Base-by-base conservation (phyloP, 2,888 invertebrate genomes). In the Nemoura dubitans region DNA sequence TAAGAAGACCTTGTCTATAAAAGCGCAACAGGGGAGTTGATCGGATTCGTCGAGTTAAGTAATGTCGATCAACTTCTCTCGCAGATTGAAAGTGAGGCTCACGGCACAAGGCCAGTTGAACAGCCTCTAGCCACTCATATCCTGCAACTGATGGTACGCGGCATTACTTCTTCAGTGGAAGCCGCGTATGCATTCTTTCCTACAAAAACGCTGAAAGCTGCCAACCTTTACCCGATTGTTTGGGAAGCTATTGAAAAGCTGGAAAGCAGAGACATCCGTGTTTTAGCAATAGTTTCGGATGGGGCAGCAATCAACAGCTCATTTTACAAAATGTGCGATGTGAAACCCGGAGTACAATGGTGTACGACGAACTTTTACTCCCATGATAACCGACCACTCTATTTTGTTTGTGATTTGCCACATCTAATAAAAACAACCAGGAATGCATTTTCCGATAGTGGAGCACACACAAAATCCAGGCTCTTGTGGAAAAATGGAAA, bases 401-500 rank as follows among this genome's bases (percentile, higher is more conserved):
- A 27, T 80, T 36, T 36, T 82, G 7, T 82, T 21, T 29, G 29
- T 82, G 16, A 82, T 30, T 10, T 82, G 10, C 30, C 82, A 1
- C 82, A 82, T 29, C 25, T 82, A 30, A 28, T 30, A 29, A 82
- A 82, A 82, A 82, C 82, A 2, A 82, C 82, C 27, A 82, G 82
- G 29, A 82, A 82, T 82, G 82, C 30, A 7, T 27, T 82, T 7
- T 29, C 82, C 10, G 30, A 82, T 29, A 82, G 82, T 30, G 82
- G 82, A 14, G 1, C 82, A 0, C 82, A 82, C 82, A 82, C 28
- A 30, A 82, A 30, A 25, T 82, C 82, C n/a, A 10, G 28, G 16
- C 30, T 82, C 25, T 43, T 83, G n/a, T 43, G 83, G 43, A 83
- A 83, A 43, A 83, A 83, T 43, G 43, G 43, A 36, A 26, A 83